These are phyloP conservation scores for Drosophila aldrichi DNA, from an alignment of 2,888 invertebrate species.

Conservation along the genomic window DNA sequence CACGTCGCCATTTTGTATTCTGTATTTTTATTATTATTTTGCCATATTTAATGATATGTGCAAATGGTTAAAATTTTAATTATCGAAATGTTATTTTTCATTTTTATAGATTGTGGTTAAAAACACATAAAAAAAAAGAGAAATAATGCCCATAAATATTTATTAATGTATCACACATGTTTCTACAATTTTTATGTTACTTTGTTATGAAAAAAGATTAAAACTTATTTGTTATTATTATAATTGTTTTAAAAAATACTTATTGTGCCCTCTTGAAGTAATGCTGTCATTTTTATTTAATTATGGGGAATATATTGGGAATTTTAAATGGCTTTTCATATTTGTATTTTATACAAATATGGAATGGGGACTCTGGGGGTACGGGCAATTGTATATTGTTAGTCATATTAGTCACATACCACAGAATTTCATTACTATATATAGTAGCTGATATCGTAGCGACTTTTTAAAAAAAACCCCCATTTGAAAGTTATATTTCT, in stretches of 20 bases:
- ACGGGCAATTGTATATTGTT: background rate
- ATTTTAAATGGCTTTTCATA: background rate
- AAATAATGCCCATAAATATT: background rate
- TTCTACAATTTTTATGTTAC: background rate
- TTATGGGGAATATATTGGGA: background rate
- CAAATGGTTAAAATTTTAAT: constrained; percentile 17
- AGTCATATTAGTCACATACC: background rate
- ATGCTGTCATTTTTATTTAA: background rate
- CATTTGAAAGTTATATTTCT: too few relatives aligned
- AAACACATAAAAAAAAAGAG: background rate
- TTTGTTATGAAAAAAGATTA: background rate
- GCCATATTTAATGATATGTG: constrained; percentile 13
- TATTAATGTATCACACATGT: constrained; percentile 4
- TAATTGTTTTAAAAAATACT: background rate
- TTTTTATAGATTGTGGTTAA: constrained; percentile 8
- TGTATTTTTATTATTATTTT: constrained; percentile 4
- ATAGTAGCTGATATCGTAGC: too few relatives aligned
- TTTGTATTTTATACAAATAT: background rate
- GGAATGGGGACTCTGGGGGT: background rate
- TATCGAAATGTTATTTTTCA: constrained; percentile 4
- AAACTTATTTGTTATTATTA: background rate
- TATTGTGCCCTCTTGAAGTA: background rate
- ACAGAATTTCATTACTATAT: background rate
- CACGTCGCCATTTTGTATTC: constrained; percentile 15
- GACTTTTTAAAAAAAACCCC: too few relatives aligned